Evolutionary conservation across 2,888 invertebrate genomes (phyloP), one percentile per base, ranked within the genome.

Genomic region (Eilema sororculum): DNA sequence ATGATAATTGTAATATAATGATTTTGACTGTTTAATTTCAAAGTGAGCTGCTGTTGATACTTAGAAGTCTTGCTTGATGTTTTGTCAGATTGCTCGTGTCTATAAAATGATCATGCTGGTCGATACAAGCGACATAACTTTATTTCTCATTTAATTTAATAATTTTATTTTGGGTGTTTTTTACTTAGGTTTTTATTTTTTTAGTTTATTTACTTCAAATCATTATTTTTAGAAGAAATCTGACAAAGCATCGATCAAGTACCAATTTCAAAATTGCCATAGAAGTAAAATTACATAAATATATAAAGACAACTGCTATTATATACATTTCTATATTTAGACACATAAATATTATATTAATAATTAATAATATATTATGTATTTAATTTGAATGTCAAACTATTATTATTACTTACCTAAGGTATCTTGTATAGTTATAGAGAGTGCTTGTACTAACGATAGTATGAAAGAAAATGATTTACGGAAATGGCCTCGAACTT

Each of bases 401-500:
- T 41, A 41, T 41, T 41, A 41, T 16, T 33, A 33, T 8, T 41
- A 41, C 16, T 37, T 24, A 57, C n/a, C 3, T 46, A 46, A 52
- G n/a, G 8, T 3, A 60, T 60, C 30, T 67, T 52, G 58, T 52
- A 52, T 64, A 33, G 22, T 37, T 37, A 64, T 46, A 41, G 22
- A 30, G 22, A n/a, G 28, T 30, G 52, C 24, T 33, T 30, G 24
- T 9, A 62, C 60, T 52, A 24, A 61, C 20, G 28, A 58, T n/a
- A 61, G 22, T 56, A 30, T 62, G 22, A 65, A 65, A 65, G 60
- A 33, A 52, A 65, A 13, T 56, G 28, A 25, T 57, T 57, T 57
- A 61, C 65, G 69, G 56, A 69, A 69, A 61, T 20, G 56, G 0
- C 69, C 69, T 61, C 56, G 57, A 61, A 69, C 68, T 37, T 60